Evolutionary conservation across 2,888 invertebrate genomes (phyloP).

Genomic region (Yponomeuta evonymella): DNA sequence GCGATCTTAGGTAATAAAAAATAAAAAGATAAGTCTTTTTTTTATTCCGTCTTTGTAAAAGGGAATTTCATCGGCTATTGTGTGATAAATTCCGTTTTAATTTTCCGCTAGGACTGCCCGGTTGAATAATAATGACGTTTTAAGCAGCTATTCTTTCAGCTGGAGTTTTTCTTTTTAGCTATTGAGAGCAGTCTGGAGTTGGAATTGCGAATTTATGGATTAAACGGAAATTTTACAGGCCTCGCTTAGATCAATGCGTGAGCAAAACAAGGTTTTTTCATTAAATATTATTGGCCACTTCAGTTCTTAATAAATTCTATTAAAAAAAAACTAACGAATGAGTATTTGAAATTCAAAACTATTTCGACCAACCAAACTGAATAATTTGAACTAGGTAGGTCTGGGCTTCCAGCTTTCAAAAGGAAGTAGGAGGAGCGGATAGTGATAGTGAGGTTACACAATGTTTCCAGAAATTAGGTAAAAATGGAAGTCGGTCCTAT

Average conservation of each 20-base stretch:
- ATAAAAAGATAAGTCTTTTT: not conserved
- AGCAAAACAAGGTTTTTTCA: too few relatives aligned
- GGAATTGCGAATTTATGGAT: not conserved
- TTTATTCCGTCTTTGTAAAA: not conserved
- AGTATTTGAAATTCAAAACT: not conserved
- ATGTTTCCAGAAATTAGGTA: not conserved
- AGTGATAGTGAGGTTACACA: not conserved
- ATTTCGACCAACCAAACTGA: not conserved
- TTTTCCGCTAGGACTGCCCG: constrained; percentile 52
- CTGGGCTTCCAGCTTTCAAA: not conserved
- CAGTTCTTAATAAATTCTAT: not conserved
- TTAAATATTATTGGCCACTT: not conserved
- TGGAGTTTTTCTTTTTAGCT: not conserved
- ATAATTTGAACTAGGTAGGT: not conserved
- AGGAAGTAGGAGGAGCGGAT: not conserved
- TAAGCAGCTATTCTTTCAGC: constrained; percentile 26
- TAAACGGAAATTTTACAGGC: too few relatives aligned
- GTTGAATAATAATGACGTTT: constrained; percentile 53
- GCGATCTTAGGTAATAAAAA: not conserved
- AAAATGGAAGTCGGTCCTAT: too few relatives aligned
- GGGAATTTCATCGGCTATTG: constrained; percentile 45
- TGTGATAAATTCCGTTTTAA: constrained; percentile 53
- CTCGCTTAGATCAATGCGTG: too few relatives aligned
- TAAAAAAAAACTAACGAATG: too few relatives aligned
- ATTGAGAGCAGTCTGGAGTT: not conserved